Percentiles rank a stretch among this genome's conserved stretches.
Conservation (phyloP, 2,888 invertebrate genomes). For the Halictus quadricinctus region DNA sequence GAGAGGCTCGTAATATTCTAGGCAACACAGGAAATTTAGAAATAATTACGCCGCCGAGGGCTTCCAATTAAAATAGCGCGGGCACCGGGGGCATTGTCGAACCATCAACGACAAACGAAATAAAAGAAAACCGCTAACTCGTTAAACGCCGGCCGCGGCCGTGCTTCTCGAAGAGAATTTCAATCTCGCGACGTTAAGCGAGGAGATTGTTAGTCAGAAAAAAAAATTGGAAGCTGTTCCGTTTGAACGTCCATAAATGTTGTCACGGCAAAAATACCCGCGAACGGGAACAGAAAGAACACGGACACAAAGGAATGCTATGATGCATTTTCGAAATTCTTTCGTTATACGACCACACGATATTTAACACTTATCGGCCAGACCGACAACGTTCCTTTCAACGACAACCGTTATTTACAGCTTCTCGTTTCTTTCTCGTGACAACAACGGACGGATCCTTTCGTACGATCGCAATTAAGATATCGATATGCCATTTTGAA, state of each 20-base stretch:
- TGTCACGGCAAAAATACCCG: neutral
- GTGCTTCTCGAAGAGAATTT: neutral
- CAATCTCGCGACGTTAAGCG: neutral
- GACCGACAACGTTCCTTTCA: neutral
- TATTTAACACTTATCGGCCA: neutral
- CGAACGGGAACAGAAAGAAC: neutral
- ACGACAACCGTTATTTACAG: neutral
- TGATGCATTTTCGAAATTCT: slow-evolving; percentile 4
- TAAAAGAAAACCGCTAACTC: neutral
- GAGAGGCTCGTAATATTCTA: neutral
- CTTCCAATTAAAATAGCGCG: neutral
- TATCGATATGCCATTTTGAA: neutral
- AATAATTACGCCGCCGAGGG: neutral
- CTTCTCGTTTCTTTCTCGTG: neutral
- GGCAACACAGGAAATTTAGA: neutral
- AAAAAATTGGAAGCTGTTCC: neutral
- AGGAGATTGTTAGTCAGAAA: neutral
- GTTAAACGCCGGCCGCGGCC: neutral
- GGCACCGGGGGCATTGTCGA: neutral
- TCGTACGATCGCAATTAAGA: neutral
- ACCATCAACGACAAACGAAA: neutral
- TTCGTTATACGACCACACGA: neutral
- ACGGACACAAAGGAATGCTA: neutral
- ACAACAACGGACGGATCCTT: neutral
- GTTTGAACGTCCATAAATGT: slow-evolving; percentile 10